A percentile compares a stretch with the other conserved stretches of the same genome.
Conservation (phyloP, 2,113 vertebrate species). For the Oxyruncus cristatus region DNA sequence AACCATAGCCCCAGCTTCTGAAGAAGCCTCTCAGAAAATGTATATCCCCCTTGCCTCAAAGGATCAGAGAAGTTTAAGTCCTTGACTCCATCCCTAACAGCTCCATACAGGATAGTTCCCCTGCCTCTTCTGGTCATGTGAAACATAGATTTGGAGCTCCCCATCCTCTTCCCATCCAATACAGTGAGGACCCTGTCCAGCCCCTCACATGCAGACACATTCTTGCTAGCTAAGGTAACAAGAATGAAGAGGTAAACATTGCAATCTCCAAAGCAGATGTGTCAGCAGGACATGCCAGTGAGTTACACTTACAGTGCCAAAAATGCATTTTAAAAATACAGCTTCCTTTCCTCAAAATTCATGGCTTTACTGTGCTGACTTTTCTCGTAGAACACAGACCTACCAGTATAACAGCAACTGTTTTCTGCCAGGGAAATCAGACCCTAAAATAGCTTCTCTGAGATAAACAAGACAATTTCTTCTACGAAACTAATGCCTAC, state of each 20-base stretch:
- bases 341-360: not conserved
- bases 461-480: not conserved
- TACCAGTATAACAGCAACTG: not conserved
- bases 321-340: not conserved
- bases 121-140: not conserved
- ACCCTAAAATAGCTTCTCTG: not conserved
- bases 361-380: not conserved
- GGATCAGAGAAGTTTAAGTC: not conserved
- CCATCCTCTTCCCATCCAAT: not conserved
- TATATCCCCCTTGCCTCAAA: not conserved
- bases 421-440: not conserved
- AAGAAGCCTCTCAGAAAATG: not conserved
- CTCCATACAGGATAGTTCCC: rapidly evolving
- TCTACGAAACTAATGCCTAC: not conserved
- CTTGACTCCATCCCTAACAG: not conserved
- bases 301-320: not conserved
- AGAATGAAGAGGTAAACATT: not conserved
- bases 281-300: not conserved
- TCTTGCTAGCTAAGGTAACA: not conserved
- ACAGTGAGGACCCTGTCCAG: not conserved
- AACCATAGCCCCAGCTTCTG: not conserved
- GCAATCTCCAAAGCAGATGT: not conserved
- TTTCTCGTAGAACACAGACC: not conserved
- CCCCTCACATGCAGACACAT: rapidly evolving
- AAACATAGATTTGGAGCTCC: not conserved